Base-by-base conservation (phyloP, 2,888 invertebrate species). In the Gari tellinella region DNA sequence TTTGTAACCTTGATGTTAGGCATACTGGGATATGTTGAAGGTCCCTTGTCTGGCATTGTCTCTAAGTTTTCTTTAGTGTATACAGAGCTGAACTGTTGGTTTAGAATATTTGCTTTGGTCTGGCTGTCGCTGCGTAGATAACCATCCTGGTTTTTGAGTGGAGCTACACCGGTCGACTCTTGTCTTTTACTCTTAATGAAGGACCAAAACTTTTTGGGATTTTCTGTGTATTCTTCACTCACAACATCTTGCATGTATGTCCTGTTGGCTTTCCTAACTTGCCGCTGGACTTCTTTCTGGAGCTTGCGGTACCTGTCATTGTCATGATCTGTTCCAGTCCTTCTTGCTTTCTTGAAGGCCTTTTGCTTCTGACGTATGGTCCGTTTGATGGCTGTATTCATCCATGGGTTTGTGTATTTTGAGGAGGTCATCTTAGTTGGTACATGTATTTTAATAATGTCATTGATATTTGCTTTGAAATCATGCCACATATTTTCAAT, bases 151-250 rank as follows among this genome's bases (percentile, higher is more conserved):
- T 75, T 69, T 23, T 41, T 46, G 10, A 78, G 68, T 4, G 72
- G 67, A 41, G 72, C 53, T 12, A 78, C 60, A 10, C 72, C 72
- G n/a, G 17, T 45, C 12, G 61, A 8, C 23, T 81, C 75, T 57
- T 73, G 72, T 12, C 43, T 55, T 43, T 66, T 74, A 37, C 66
- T 55, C 21, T 81, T 81, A 21, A 80, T 45, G 51, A 55, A 77
- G n/a, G 58, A 23, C 57, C 61, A 77, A 37, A 80, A 73, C 19
- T 41, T n/a, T 26, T 77, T 77, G 12, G 67, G 53, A 7, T 52
- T 67, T 14, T 45, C 21, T 14, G 25, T 60, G 8, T 31, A 60
- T 38, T 45, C 38, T 10, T 52, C 37, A 31, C 58, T 66, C 19
- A 58, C 45, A 17, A 58, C 55, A n/a, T 58, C 66, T 21, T 63